phyloP scores from a whole-genome alignment of 2,797 vertebrate genomes.

The Coccyzus lansbergi region DNA sequence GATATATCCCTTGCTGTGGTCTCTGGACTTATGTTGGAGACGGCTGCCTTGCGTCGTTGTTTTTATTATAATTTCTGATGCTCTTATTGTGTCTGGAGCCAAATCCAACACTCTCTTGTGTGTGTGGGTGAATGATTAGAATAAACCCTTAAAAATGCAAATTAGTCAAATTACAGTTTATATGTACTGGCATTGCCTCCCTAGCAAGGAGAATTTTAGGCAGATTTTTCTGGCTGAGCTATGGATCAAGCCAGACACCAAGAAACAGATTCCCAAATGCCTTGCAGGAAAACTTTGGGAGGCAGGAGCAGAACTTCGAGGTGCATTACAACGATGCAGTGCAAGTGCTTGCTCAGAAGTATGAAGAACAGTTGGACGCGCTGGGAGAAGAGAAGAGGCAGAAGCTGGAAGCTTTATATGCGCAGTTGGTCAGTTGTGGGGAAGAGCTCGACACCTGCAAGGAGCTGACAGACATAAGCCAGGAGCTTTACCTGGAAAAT shows the following conservation, averaged over 20 bases:
- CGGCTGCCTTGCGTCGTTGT: background rate
- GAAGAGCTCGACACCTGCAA: conserved; percentile 87
- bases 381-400: conserved; percentile 90
- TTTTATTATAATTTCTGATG: background rate
- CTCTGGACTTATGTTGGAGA: background rate
- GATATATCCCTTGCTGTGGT: background rate
- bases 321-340: conserved; percentile 90
- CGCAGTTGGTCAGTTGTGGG: conserved; percentile 89
- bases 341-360: conserved; percentile 88
- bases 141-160: background rate
- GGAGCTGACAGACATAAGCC: conserved; percentile 88
- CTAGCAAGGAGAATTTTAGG: background rate
- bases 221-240: background rate
- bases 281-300: conserved; percentile 93
- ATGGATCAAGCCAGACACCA: background rate
- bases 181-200: background rate
- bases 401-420: conserved; percentile 89
- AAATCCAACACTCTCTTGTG: background rate
- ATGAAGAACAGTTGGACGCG: conserved; percentile 82
- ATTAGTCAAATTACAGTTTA: background rate
- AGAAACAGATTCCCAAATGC: background rate
- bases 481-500: conserved; percentile 82
- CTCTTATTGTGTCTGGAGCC: background rate
- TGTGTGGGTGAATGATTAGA: background rate
- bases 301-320: conserved; percentile 93